A percentile compares a stretch with the other conserved stretches of the same genome.
phyloP scores from a whole-genome alignment of 1,140 invertebrate species.

The Bombus polaris region DNA sequence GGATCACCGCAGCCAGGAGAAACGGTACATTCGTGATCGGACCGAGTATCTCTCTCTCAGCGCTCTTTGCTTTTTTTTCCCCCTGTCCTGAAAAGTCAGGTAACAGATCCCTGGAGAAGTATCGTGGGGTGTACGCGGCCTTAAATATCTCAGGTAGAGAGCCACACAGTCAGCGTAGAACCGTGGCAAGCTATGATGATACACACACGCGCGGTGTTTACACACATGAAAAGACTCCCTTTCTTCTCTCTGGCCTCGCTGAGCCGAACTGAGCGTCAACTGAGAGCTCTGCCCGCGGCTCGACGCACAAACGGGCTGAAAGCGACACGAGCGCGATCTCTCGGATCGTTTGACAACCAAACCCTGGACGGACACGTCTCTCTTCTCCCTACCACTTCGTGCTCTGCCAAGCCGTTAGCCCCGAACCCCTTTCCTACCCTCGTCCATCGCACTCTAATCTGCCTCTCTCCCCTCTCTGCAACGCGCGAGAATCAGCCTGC shows the following conservation, averaged over 20 bases:
- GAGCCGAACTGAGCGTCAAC: conserved; percentile 82
- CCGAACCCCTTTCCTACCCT: conserved; percentile 42
- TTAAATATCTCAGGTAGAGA: conserved; percentile 22
- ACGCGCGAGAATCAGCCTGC: not conserved
- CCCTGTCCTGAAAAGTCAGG: conserved; percentile 39
- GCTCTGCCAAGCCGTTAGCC: conserved; percentile 52
- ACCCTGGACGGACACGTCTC: conserved; percentile 61
- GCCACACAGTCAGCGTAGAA: not conserved
- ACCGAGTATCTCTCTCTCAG: not conserved
- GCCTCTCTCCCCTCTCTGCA: conserved; percentile 39
- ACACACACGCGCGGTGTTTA: conserved; percentile 70
- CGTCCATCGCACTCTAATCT: conserved; percentile 54
- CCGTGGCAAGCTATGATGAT: conserved; percentile 1
- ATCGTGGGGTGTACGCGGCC: not conserved
- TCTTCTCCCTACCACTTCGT: conserved; percentile 61
- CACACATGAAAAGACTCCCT: conserved; percentile 75
- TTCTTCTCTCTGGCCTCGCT: conserved; percentile 81
- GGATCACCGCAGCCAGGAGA: conserved; percentile 6
- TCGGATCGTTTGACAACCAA: conserved; percentile 74
- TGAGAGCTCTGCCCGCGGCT: conserved; percentile 79
- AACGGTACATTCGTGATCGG: conserved; percentile 38
- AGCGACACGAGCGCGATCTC: conserved; percentile 79
- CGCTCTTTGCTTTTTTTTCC: not conserved
- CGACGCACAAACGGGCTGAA: conserved; percentile 73
- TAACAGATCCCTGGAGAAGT: conserved; percentile 32